Percentiles rank a stretch among this genome's conserved stretches.
Conservation (phyloP, 1,140 invertebrate species). For the Saccostrea glomerata region DNA sequence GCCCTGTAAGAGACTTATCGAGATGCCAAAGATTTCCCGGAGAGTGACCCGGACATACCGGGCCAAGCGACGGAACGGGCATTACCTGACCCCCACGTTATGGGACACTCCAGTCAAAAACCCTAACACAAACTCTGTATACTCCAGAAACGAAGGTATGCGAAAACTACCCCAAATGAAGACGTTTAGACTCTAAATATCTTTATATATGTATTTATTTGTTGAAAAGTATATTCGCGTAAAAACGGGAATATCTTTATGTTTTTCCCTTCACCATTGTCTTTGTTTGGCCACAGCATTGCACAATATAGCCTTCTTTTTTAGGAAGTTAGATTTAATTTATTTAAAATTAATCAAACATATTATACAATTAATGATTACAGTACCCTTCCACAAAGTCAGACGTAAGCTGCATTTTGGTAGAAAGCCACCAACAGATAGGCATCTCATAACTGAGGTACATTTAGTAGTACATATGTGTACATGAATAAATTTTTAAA, state of each 20-base stretch:
- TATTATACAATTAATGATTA: background rate
- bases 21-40: constrained; percentile 14
- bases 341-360: background rate
- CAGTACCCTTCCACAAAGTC: constrained; percentile 43
- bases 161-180: background rate
- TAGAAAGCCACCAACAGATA: constrained; percentile 40
- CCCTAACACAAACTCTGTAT: background rate
- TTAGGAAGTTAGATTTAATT: background rate
- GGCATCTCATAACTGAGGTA: background rate
- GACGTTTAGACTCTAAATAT: too few species aligned
- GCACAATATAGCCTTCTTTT: background rate
- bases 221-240: too few species aligned
- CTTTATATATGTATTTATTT: too few species aligned
- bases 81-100: constrained; percentile 23
- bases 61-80: constrained; percentile 46
- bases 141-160: background rate
- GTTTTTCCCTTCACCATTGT: too few species aligned
- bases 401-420: constrained; percentile 44
- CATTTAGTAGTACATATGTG: background rate
- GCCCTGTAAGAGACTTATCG: background rate
- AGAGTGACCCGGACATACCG: constrained; percentile 37
- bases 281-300: background rate
- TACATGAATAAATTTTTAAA: too few species aligned
- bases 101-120: background rate
- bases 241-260: too few species aligned